Evolutionary conservation across 2,888 invertebrate species (phyloP).

Genomic region (Metalampra italica): DNA sequence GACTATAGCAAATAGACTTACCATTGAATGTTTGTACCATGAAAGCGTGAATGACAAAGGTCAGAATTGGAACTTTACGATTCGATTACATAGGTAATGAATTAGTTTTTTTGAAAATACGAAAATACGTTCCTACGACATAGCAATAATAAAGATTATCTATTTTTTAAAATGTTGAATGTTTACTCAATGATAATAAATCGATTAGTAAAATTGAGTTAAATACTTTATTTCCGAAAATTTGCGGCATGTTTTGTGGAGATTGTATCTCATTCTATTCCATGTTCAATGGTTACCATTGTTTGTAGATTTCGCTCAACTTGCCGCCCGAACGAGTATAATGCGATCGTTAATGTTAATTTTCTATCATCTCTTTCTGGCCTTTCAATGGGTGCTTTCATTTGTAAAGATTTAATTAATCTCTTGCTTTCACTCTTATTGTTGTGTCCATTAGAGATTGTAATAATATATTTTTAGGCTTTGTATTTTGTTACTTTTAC

Average conservation of each 20-base stretch:
- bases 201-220: too few relatives aligned
- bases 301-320: constrained; percentile 43
- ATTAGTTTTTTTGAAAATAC: too few relatives aligned
- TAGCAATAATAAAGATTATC: too few relatives aligned
- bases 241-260: constrained; percentile 14
- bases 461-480: constrained; percentile 1
- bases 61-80: too few relatives aligned
- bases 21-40: background rate
- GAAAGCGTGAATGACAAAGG: too few relatives aligned
- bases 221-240: background rate
- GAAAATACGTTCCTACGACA: too few relatives aligned
- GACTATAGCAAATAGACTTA: background rate
- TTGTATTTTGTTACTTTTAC: constrained; percentile 1
- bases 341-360: constrained; percentile 37
- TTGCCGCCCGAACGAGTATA: constrained; percentile 25
- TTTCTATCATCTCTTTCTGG: constrained; percentile 30
- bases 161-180: too few relatives aligned
- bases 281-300: constrained; percentile 34
- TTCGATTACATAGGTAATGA: too few relatives aligned
- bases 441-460: constrained; percentile 18
- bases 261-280: constrained; percentile 33
- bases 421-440: constrained; percentile 46
- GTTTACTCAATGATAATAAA: too few relatives aligned
- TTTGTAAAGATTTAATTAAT: constrained; percentile 55
- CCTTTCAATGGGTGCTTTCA: constrained; percentile 43